phyloP scores from a whole-genome alignment of 2,113 vertebrate genomes.

The Promerops cafer region DNA sequence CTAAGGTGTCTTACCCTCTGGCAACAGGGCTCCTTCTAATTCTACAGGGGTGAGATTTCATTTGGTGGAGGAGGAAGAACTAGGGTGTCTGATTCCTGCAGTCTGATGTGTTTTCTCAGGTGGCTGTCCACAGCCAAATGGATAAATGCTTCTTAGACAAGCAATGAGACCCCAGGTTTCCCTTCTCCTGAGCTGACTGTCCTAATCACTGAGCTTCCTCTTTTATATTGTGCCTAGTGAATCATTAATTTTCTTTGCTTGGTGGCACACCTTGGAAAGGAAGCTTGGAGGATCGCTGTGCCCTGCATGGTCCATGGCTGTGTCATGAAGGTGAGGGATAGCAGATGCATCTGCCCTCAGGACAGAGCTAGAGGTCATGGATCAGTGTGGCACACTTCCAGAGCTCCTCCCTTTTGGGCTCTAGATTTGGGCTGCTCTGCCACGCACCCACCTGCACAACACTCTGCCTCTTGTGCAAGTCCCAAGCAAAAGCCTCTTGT shows the following conservation, averaged over 20 bases:
- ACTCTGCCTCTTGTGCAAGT: background rate
- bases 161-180: background rate
- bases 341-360: background rate
- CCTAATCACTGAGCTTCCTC: background rate
- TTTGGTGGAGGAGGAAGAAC: background rate
- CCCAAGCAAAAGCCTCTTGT: background rate
- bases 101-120: background rate
- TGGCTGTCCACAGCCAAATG: background rate
- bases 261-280: background rate
- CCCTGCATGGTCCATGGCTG: background rate
- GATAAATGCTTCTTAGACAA: background rate
- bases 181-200: background rate
- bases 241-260: background rate
- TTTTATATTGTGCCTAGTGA: background rate
- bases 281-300: accelerated
- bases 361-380: background rate
- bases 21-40: background rate
- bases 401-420: accelerated
- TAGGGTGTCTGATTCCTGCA: background rate
- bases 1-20: background rate
- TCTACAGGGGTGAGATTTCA: background rate
- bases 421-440: background rate
- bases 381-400: background rate
- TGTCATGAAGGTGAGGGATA: background rate
- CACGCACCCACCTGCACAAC: background rate